phyloP scores from a whole-genome alignment of 2,797 vertebrate species.

The Schizothorax lantsangensis region DNA sequence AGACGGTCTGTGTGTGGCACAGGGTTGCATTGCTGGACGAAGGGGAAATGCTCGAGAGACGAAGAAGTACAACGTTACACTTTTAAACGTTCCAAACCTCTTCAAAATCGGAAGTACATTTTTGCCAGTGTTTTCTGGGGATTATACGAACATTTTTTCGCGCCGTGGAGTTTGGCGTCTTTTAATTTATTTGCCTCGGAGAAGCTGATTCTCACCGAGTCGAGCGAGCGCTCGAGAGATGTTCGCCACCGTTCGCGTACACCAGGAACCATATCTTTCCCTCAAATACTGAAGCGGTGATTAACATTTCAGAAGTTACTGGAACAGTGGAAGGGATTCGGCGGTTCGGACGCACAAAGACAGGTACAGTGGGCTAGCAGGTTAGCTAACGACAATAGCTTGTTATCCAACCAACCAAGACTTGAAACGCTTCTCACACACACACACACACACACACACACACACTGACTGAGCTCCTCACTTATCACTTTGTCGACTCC shows the following conservation, averaged over 20 bases:
- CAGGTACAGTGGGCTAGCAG: conserved; percentile 58
- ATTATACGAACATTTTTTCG: conserved; percentile 67
- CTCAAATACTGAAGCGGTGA: conserved; percentile 62
- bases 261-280: conserved; percentile 57
- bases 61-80: conserved; percentile 73
- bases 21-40: conserved; percentile 59
- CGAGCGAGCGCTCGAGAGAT: conserved; percentile 63
- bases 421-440: conserved; percentile 39
- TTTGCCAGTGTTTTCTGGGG: conserved; percentile 52
- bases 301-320: conserved; percentile 50
- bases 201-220: conserved; percentile 52
- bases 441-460: conserved; percentile 39
- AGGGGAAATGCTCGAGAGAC: conserved; percentile 67
- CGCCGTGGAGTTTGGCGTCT: conserved; percentile 70
- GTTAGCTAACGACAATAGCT: conserved; percentile 59
- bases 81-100: conserved; percentile 60
- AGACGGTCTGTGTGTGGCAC: conserved; percentile 88
- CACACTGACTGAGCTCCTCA: conserved; percentile 17
- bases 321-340: conserved; percentile 32
- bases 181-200: conserved; percentile 57
- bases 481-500: conserved; percentile 1
- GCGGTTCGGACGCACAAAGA: conserved; percentile 44
- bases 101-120: conserved; percentile 60
- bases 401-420: conserved; percentile 54
- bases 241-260: conserved; percentile 66